A percentile compares a stretch with the other conserved stretches of the same genome.
Conservation (phyloP, 2,888 invertebrate genomes). For the Cryptocephalus primarius region DNA sequence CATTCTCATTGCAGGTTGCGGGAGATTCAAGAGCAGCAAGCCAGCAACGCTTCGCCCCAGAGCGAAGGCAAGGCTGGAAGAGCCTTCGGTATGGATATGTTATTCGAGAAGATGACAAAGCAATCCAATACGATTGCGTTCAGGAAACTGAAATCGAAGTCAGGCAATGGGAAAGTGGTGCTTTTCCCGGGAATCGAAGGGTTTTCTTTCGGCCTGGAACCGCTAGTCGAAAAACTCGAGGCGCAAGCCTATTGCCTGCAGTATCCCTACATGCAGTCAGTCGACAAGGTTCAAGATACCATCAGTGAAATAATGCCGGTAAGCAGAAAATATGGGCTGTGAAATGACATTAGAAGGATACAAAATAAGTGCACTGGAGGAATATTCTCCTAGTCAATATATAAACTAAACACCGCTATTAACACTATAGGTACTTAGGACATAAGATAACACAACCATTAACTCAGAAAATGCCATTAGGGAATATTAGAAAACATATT, state of each 20-base stretch:
- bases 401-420: no score
- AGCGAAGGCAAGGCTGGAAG: constrained; percentile 15
- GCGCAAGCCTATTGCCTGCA: constrained; percentile 45
- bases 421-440: no score
- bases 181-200: constrained; percentile 62
- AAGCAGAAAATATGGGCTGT: no score
- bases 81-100: constrained; percentile 41
- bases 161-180: constrained; percentile 19
- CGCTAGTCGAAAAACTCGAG: constrained; percentile 41
- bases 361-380: no score
- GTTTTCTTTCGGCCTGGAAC: constrained; percentile 43
- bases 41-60: constrained; percentile 38
- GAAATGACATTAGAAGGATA: not conserved
- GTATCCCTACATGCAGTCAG: constrained; percentile 37
- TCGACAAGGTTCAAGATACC: constrained; percentile 40
- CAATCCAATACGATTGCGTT: constrained; percentile 27
- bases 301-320: constrained; percentile 45
- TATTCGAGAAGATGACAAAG: constrained; percentile 52
- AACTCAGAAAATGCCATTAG: no score
- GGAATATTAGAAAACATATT: no score
- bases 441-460: no score
- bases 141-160: not conserved
- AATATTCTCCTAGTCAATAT: no score
- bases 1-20: constrained; percentile 33
- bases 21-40: constrained; percentile 39